Evolutionary conservation across 2,888 invertebrate genomes (phyloP), one percentile per base, ranked within the genome.

Genomic region (Chelonus formosanus): DNA sequence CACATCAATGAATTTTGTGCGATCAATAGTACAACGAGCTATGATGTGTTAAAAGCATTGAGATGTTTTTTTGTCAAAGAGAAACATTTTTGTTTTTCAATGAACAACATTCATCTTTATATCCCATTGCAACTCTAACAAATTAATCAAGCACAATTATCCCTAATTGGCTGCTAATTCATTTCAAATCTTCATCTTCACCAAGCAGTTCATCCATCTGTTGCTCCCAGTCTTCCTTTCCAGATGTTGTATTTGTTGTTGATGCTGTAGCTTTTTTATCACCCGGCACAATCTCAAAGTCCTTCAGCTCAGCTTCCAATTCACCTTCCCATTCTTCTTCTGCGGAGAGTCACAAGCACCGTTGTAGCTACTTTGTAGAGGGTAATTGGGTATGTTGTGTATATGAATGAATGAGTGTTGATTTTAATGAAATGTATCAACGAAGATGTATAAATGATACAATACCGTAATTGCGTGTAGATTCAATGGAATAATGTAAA

Each of bases 261-360:
- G 60, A 61, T 34, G 65, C 44, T 44, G 66, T 36, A 68, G 52
- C 32, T 32, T 52, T 52, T 66, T 74, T 70, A 66, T 78, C 77
- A 63, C 88, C 89, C 68, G 87, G 86, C 52, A 97, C 95, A 75
- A 97, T 93, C 86, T 97, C 97, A 85, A 94, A 97, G 84, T 97
- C 96, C 84, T 95, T 95, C 75, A 97, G 88, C 86, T 97, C 97
- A 58, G 95, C 95, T 83, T 96, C 96, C 81, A 97, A 86, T 86
- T 97, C 97, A 84, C 93, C 94, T 87, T 97, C 97, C 96, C 96
- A 96, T 87, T 96, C 95, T 85, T 95, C 94, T 91, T 92, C 86
- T 88, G 85, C 80, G 81, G 84, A 82, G 77, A 80, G 75, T 79
- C 76, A 83, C 79, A 82, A 80, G 80, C 78, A 79, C 80, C 78